Conservation (phyloP, 2,113 vertebrate genomes). For the Oxyruncus cristatus region DNA sequence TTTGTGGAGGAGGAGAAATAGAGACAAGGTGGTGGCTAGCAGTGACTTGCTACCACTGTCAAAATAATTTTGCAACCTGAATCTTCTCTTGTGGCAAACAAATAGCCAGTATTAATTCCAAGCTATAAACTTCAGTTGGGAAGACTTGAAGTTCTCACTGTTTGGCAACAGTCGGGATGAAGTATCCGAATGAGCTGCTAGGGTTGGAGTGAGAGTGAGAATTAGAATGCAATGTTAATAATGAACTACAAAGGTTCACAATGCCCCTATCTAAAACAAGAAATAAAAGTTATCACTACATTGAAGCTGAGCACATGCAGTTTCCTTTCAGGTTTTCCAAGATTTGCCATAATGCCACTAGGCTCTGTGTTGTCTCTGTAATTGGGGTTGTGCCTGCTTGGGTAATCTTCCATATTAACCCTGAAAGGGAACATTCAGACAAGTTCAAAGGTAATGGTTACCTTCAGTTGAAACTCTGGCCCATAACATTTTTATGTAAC, state of each 20-base stretch:
- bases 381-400: background rate
- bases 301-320: background rate
- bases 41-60: background rate
- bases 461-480: background rate
- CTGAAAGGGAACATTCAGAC: background rate
- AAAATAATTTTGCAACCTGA: background rate
- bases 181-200: background rate
- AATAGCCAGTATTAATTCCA: background rate
- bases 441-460: background rate
- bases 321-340: background rate
- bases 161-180: background rate
- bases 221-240: background rate
- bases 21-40: background rate
- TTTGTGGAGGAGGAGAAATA: background rate
- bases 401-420: background rate
- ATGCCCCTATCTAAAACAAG: background rate
- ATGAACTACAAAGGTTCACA: background rate
- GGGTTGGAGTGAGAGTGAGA: background rate
- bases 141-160: background rate
- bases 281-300: background rate
- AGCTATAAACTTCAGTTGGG: background rate
- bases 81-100: background rate
- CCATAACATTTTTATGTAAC: background rate
- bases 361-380: background rate
- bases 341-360: background rate